Base-by-base conservation (phyloP, 2,797 vertebrate species). In the Gymnopithys bicolor region DNA sequence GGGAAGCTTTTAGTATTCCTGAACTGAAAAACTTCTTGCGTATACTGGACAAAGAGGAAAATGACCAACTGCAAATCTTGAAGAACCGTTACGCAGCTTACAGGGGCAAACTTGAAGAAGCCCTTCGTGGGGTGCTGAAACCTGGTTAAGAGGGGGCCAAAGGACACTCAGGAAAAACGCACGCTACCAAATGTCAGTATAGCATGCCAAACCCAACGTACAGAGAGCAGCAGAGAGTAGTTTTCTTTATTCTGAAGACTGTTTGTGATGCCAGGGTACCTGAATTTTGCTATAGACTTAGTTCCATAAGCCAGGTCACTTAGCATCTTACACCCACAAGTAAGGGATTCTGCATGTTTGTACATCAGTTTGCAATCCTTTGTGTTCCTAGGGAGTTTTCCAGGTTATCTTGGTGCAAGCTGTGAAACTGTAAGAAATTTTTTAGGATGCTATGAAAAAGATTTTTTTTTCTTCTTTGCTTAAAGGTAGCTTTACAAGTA, bases 1-100 rank as follows among this genome's bases (percentile, higher is more conserved):
- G 99, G 99, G 99, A 99, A 68, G 99, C 99, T n/a, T 99, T 99
- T 93, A 99, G 98, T 84, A 97, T 99, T 92, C 99, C 99, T 1
- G 99, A 99, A 96, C 98, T 99, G 62, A 97, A 98, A 15, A 99
- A 99, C 97, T 99, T 99, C 97, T 95, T 99, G 95, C 98, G 98
- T 28, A 99, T 99, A 97, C 97, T 99, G 92, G 98, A 99, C 81
- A 99, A 99, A 94, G 99, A 99, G 90, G 99, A 99, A 84, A 97
- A 98, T 0, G 99, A 99, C 93, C 99, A 99, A 95, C 86, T 97
- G 89, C 98, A 98, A 58, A 97, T 94, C 39, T 94, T 99, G 90
- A 97, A 96, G 73, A 97, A 93, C 19, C 99, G 99, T 93, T 99
- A 99, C 0, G 82, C 97, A 30, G 94, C 92, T 76, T 99, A 99